Evolutionary conservation across 2,888 invertebrate species (phyloP).

Genomic region (Nomada ruficornis): DNA sequence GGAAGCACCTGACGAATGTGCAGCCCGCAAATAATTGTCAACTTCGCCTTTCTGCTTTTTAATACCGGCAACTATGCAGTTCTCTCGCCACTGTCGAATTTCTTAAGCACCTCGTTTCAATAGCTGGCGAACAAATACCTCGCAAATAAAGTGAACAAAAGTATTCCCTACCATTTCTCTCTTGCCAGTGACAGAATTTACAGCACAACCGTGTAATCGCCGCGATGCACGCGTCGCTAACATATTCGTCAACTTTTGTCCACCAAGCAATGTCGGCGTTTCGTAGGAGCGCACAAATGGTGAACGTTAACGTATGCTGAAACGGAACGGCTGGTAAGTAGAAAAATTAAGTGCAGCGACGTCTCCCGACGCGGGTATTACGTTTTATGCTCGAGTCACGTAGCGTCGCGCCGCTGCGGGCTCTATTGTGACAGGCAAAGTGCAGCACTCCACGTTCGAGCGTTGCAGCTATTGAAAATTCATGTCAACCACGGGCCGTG

Average conservation of each 20-base stretch:
- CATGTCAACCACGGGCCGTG: constrained; percentile 34
- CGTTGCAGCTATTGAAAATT: constrained; percentile 33
- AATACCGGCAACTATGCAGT: too few species aligned
- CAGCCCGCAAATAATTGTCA: too few species aligned
- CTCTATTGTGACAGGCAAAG: constrained; percentile 49
- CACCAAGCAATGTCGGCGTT: background rate
- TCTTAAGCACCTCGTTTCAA: too few species aligned
- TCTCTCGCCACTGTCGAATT: too few species aligned
- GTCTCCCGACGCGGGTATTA: constrained; percentile 19
- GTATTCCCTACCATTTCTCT: too few species aligned
- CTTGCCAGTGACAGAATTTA: too few species aligned
- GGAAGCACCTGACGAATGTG: too few species aligned
- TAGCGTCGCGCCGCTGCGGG: constrained; percentile 25
- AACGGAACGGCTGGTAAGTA: constrained; percentile 24
- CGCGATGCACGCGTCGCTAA: background rate
- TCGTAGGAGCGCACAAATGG: background rate
- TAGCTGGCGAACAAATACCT: too few species aligned
- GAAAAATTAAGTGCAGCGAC: constrained; percentile 39
- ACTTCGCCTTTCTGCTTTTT: too few species aligned
- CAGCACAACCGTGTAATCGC: background rate
- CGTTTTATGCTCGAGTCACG: constrained; percentile 47
- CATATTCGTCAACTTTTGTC: background rate
- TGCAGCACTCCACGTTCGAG: constrained; percentile 34
- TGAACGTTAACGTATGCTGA: constrained; percentile 15
- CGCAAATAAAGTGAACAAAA: too few species aligned